phyloP scores from a whole-genome alignment of 2,797 vertebrate genomes.

The Avahi laniger region DNA sequence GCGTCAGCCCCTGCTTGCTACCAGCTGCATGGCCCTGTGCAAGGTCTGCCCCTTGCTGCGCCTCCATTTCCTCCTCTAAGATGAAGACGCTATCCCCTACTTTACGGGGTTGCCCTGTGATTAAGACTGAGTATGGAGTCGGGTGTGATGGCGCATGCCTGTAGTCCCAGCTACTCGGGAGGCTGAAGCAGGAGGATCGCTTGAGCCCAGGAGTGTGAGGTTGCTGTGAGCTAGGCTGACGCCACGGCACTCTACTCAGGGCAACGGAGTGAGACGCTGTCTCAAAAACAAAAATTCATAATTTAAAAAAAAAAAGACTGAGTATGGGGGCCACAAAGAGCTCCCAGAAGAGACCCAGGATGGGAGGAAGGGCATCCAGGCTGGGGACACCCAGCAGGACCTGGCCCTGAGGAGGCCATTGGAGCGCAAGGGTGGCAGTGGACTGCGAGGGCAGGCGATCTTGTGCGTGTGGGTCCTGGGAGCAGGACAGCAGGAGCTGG shows the following conservation, averaged over 20 bases:
- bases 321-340: not conserved
- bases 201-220: too few species aligned
- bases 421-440: not conserved
- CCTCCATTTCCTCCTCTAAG: not conserved
- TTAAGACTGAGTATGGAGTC: not conserved
- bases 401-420: not conserved
- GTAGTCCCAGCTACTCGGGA: too few species aligned
- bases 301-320: not conserved
- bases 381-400: not conserved
- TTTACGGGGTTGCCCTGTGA: not conserved
- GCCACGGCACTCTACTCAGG: too few species aligned
- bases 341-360: not conserved
- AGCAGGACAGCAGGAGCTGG: not conserved
- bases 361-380: not conserved
- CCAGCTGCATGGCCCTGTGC: too few species aligned
- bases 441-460: rapidly evolving
- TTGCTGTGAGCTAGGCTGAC: too few species aligned
- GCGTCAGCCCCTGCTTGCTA: not conserved
- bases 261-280: too few species aligned
- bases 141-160: too few species aligned
- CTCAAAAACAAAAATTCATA: too few species aligned
- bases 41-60: not conserved
- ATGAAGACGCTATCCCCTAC: not conserved
- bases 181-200: too few species aligned
- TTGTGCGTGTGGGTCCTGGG: not conserved